Evolutionary conservation across 2,888 invertebrate species (phyloP).

Genomic region (Strigamia crassipes): DNA sequence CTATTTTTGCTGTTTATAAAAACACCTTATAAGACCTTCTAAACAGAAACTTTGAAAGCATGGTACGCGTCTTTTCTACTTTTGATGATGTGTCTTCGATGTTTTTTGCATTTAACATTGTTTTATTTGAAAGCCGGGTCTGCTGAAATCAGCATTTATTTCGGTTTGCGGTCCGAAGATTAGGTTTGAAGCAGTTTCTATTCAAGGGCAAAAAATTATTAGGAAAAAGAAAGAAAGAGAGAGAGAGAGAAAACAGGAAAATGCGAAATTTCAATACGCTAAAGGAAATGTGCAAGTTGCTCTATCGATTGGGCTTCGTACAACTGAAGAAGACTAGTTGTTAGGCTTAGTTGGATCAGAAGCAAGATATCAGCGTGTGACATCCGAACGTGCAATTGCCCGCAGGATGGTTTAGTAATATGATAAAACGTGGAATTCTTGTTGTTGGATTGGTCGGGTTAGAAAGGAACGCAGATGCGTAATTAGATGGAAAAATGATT

Average conservation of each 20-base stretch:
- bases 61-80: no score
- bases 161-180: no score
- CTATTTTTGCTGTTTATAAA: no score
- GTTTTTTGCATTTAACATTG: no score
- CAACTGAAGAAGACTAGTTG: not conserved
- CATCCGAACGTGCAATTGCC: conserved; percentile 10
- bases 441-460: not conserved
- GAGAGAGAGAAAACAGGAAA: not conserved
- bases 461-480: not conserved
- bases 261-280: not conserved
- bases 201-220: not conserved
- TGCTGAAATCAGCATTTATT: no score
- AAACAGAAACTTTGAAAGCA: no score
- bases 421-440: not conserved
- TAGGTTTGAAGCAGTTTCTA: not conserved
- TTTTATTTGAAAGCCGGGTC: no score
- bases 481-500: not conserved
- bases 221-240: not conserved
- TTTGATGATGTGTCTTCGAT: no score
- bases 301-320: not conserved
- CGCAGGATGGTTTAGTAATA: conserved; percentile 1
- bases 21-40: no score
- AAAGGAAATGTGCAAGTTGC: not conserved
- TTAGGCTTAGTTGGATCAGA: not conserved
- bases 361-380: conserved; percentile 1